Evolutionary conservation across 2,888 invertebrate species (phyloP), one percentile per base, ranked within the genome.

Genomic region (Ochropacha duplaris): DNA sequence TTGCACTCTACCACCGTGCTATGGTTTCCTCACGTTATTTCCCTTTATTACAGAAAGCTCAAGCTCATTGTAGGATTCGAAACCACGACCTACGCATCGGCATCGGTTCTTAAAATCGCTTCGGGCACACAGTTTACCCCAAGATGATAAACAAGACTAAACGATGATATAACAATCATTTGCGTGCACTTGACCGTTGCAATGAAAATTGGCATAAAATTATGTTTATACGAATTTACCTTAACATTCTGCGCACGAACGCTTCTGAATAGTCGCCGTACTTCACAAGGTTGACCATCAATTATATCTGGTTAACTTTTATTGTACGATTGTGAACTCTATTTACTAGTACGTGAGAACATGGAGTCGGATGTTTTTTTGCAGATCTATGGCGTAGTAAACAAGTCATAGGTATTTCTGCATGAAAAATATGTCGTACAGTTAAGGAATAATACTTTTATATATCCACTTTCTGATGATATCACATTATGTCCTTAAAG

Each of bases 211-310:
- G 71, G 58, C 71, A 57, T 76, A 66, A 76, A 77, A 72, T 77
- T 71, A 74, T 73, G 62, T 60, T 61, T 58, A 64, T 54, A 57
- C 58, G 65, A 67, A 70, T 73, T 72, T 72, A 64, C 65, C 64
- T 68, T 68, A 71, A 74, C 71, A 80, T 82, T 83, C 80, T 65
- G 64, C 80, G 85, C 83, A 84, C 83, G 83, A 79, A 65, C 76
- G 84, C 62, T 49, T 59, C 64, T 69, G 55, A 69, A 76, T 68
- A 65, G 65, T 61, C 64, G 65, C 61, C 64, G 14, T 36, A 44
- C 57, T 55, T 54, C 54, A 61, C 74, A 81, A 81, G 81, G 81
- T 71, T 69, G 52, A 8, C 56, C 54, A 28, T 56, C 56, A 61
- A 50, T 61, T 58, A 59, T 59, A 56, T 56, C 44, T 50, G 49